Conservation (phyloP, 2,797 vertebrate genomes). For the Danio choprae region DNA sequence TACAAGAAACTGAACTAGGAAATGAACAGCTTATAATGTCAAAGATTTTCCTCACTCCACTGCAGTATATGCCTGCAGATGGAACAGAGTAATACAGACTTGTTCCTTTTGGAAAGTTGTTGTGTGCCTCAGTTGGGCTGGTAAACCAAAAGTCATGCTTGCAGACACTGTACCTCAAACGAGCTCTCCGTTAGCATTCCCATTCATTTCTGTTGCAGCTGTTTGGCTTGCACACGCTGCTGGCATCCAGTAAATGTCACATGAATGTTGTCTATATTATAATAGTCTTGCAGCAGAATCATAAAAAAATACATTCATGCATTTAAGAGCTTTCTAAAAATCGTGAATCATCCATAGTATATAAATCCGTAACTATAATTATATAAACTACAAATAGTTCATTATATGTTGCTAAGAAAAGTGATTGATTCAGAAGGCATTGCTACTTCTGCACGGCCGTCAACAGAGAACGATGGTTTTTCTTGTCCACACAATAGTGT, state of each 20-base stretch:
- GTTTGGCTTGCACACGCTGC: not conserved
- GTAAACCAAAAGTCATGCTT: not conserved
- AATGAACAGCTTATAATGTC: not conserved
- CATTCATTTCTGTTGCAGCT: not conserved
- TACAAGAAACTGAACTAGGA: too few species aligned
- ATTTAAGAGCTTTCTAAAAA: not conserved
- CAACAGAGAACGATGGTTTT: not conserved
- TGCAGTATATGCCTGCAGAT: not conserved
- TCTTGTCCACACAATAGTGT: not conserved
- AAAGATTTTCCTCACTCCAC: not conserved
- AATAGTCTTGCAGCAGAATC: not conserved
- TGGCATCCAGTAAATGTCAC: not conserved
- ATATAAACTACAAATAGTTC: not conserved
- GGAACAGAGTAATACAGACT: not conserved
- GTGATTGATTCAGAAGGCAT: not conserved
- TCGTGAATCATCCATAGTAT: not conserved
- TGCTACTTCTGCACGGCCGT: not conserved
- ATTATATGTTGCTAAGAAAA: not conserved
- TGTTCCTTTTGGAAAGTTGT: not conserved
- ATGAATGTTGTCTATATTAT: not conserved
- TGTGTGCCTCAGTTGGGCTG: slow-evolving; percentile 5
- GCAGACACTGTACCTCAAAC: not conserved
- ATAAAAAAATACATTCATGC: slow-evolving; percentile 1
- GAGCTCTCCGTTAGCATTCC: not conserved
- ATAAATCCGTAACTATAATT: not conserved